Base-by-base conservation (phyloP, 2,797 vertebrate genomes). In the Hyperoplus immaculatus region DNA sequence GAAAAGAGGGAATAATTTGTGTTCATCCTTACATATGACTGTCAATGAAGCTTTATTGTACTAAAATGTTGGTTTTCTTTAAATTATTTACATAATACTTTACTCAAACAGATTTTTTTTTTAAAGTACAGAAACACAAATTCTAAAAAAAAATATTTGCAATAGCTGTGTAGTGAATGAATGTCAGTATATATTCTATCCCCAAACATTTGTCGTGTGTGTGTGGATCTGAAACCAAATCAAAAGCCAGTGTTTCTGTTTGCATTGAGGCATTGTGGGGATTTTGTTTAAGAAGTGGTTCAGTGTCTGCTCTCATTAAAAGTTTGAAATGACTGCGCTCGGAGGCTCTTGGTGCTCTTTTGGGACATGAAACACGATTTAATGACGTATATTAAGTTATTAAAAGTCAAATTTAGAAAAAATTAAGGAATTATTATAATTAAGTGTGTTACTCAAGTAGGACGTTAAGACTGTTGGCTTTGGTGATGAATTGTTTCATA, bases 291-390 rank as follows among this genome's bases (percentile, higher is more conserved):
- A 21, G 16, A 9, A n/a, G 41, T 4, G n/a, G 16, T 75, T 72
- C 21, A 14, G 18, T 51, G 38, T 36, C 62, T 59, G 56, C 65
- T 71, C 64, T 65, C 29, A 77, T 50, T 50, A 15, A 53, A 46
- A 16, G 42, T 7, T 14, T 41, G 13, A 75, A 51, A 69, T 18
- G 1, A 15, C 36, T 39, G 12, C 1, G 1, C 15, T 16, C 10
- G 29, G 41, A 64, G 55, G 56, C 2, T 50, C 21, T 62, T 47
- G 49, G 54, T 46, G 29, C 43, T 75, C 18, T 68, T 42, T 62
- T 61, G 41, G 6, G 42, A 46, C 61, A 10, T 41, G 29, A 73
- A 60, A 75, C 15, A 36, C 29, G 8, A 15, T 42, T 71, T 72
- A 60, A 3, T 36, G 8, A 21, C 13, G 4, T 4, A 10, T 66